Percentiles rank a stretch among this genome's conserved stretches.
Evolutionary conservation across 2,797 vertebrate species (phyloP).

Genomic region (Sebastes iracundus): DNA sequence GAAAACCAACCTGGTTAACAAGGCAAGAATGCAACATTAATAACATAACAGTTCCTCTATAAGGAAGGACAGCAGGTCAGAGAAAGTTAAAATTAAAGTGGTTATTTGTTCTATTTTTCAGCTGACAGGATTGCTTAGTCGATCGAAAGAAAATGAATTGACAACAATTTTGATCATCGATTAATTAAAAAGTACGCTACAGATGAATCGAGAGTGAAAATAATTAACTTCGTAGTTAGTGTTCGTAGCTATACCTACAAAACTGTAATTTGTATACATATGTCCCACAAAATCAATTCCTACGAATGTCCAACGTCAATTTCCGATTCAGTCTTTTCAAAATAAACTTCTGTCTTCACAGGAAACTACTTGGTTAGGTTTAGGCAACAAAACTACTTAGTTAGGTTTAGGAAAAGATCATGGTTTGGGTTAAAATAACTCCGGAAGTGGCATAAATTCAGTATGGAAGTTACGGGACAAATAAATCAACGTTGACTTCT

Average conservation of each 20-base stretch:
- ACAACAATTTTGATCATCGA: neutral
- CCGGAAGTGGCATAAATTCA: fast-evolving
- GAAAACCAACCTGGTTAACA: constrained; percentile 9
- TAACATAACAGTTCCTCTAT: neutral
- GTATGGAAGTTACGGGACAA: too few species aligned
- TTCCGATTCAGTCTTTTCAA: too few species aligned
- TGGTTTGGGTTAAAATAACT: too few species aligned
- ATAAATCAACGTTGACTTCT: too few species aligned
- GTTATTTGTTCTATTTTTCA: neutral
- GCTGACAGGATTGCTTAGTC: neutral
- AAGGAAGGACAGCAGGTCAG: neutral
- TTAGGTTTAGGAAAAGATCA: too few species aligned
- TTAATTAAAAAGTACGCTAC: neutral
- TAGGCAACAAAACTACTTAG: too few species aligned
- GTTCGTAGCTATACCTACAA: too few species aligned
- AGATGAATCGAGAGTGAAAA: neutral
- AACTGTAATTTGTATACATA: too few species aligned
- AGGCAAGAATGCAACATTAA: neutral
- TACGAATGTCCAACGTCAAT: too few species aligned
- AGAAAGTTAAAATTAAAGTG: neutral
- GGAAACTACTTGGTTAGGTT: too few species aligned
- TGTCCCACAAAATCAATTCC: too few species aligned
- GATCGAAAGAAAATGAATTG: neutral
- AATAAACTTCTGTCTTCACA: too few species aligned
- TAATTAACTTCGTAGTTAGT: neutral